A percentile compares a stretch with the other conserved stretches of the same genome.
phyloP scores from a whole-genome alignment of 2,113 vertebrate genomes.

The Lota lota region DNA sequence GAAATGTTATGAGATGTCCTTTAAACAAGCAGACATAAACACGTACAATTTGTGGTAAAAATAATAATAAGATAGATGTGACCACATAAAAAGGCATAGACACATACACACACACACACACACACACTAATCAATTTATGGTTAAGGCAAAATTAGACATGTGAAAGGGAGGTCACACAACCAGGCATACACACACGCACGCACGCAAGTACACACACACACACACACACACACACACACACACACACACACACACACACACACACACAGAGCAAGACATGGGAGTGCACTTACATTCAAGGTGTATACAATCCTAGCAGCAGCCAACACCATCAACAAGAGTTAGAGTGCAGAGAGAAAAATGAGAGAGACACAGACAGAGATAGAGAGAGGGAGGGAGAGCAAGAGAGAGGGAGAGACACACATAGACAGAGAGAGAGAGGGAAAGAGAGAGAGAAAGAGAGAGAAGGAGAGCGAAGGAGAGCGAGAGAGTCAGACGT shows the following conservation, averaged over 20 bases:
- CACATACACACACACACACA: constrained; percentile 11
- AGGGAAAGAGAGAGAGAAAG: constrained; percentile 19
- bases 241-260: constrained; percentile 14
- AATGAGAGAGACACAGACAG: constrained; percentile 21
- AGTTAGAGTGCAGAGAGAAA: constrained; percentile 20
- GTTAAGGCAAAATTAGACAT: background rate
- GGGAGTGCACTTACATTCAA: constrained; percentile 61
- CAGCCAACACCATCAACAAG: constrained; percentile 1
- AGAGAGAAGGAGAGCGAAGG: constrained; percentile 6
- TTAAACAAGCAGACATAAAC: constrained; percentile 24
- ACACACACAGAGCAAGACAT: constrained; percentile 18
- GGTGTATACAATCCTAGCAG: constrained; percentile 37
- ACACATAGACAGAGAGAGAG: constrained; percentile 24
- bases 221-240: constrained; percentile 9
- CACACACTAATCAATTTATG: background rate
- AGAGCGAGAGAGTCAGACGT: constrained; percentile 7
- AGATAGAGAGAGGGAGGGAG: background rate
- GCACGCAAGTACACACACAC: constrained; percentile 6
- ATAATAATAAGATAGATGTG: no score
- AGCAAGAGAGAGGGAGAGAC: background rate
- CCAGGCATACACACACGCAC: background rate
- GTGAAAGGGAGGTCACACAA: background rate
- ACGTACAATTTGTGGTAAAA: no score
- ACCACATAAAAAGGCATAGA: no score
- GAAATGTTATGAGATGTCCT: constrained; percentile 46